Base-by-base conservation (phyloP, 2,888 invertebrate genomes). In the Azorinus chamasolen region DNA sequence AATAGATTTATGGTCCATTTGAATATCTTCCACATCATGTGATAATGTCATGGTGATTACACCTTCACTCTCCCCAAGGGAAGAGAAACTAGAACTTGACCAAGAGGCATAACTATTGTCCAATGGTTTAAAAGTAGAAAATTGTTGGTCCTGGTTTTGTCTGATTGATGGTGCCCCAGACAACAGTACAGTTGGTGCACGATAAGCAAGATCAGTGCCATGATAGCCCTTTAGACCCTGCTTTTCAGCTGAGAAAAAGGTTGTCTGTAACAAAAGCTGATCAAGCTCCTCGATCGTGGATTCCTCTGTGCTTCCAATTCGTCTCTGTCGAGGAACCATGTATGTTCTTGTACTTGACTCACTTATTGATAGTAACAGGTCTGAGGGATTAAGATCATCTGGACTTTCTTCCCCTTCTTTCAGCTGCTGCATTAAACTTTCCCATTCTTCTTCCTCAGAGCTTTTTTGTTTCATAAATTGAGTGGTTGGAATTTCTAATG, bases 71-170 rank as follows among this genome's bases (percentile, higher is more conserved):
- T 70, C 62, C 18, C 69, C 65, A 1, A 51, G 22, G 14, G 59
- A 50, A 27, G 61, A 54, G 16, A 48, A 37, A 46, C 55, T 64
- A 24, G 61, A 46, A 50, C 48, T 71, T 37, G 72, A 65, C 18
- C 72, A 51, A 16, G 74, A 62, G 4, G 64, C 58, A 16, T 50
- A 55, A 6, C 79, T 79, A 55, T 77, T 80, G 10, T 81, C 82
- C 6, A 68, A 57, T 41, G 87, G 85, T 72, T 85, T 87, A 54
- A 87, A 87, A 22, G 87, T 87, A 0, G 85, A 79, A 68, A 87
- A 87, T 14, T 83, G 76, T n/a, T 81, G 50, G 16, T 71, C 70
- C 45, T 70, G 58, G 53, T 75, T 51, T 27, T 74, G 74, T 10
- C 54, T 76, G 58, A 76, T 32, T 74, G 71, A 76, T 55, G 68